Base-by-base conservation (phyloP, 2,888 invertebrate genomes). In the Seladonia tumulorum region DNA sequence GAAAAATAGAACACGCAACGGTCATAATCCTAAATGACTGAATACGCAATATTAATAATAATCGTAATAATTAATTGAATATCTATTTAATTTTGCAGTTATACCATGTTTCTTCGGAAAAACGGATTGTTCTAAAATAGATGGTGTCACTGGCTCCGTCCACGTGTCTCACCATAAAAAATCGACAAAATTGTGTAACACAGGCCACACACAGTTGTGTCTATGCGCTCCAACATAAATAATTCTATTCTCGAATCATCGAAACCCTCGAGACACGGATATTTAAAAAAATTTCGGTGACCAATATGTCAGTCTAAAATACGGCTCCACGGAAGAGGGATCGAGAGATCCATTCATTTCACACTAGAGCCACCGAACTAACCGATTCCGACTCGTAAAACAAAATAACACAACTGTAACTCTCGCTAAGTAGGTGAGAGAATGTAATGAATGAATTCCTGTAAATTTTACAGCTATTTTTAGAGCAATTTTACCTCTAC, bases 201-300 rank as follows among this genome's bases (percentile, higher is more conserved):
- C 18, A 18, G 8, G 5, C 29, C 35, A 66, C 16, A 18, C 29
- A 18, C 16, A 29, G 72, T 47, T 53, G 29, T 35, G 73, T 49
- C 49, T 49, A 49, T 25, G 29, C 10, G 25, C 5, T 22, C 49
- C 22, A 53, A 73, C 29, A 73, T 47, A 76, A 66, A 66, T 66
- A 76, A 47, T 25, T 49, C 73, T 76, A 76, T 76, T 76, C 63
- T 47, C 47, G 25, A 76, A 76, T 14, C 29, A 47, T 18, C 5
- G 22, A 66, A 66, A 76, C 47, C 29, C 29, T 7, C 22, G 60
- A 4, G 29, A 5, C 35, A 25, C 14, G n/a, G 22, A 12, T n/a
- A 12, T 35, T 22, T 0, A 14, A 35, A 14, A n/a, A 74, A 57
- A n/a, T 57, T 57, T 57, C 2, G 5, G 42, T 45, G 2, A 70